A percentile compares a stretch with the other conserved stretches of the same genome.
Evolutionary conservation across 2,888 invertebrate genomes (phyloP).

Genomic region (Leptarthrus brevirostris): DNA sequence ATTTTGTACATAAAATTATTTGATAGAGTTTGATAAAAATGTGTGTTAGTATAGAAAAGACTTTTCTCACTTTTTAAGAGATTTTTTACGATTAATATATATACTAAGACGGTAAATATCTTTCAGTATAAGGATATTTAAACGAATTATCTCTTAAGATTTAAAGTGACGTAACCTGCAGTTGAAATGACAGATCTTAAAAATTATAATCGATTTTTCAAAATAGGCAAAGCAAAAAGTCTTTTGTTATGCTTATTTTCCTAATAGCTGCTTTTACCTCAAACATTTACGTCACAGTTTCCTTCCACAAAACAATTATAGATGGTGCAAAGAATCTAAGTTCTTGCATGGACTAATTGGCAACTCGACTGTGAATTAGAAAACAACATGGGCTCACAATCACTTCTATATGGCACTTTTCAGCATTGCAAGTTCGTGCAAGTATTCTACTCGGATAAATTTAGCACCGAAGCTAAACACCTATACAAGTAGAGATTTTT

Average conservation of each 20-base stretch:
- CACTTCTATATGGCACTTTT: slow-evolving; percentile 25
- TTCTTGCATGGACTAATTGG: slow-evolving; percentile 42
- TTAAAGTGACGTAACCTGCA: not conserved
- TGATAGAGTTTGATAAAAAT: no score
- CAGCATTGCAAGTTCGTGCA: slow-evolving; percentile 25
- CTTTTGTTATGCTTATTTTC: not conserved
- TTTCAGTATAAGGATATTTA: no score
- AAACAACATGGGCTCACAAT: slow-evolving; percentile 47
- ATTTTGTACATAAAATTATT: no score
- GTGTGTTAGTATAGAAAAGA: no score
- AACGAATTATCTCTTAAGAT: no score
- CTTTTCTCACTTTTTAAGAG: no score
- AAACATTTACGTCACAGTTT: not conserved
- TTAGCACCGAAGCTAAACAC: slow-evolving; percentile 17
- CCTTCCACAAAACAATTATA: not conserved
- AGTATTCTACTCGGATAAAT: slow-evolving; percentile 17
- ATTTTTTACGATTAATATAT: no score
- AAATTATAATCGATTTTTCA: not conserved
- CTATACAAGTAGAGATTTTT: slow-evolving; percentile 4
- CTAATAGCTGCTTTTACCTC: not conserved
- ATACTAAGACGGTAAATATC: no score
- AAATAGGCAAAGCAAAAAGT: not conserved
- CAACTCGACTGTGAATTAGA: slow-evolving; percentile 44
- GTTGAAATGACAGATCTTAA: slow-evolving; percentile 20
- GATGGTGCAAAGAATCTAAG: slow-evolving; percentile 21